Conservation (phyloP, 2,797 vertebrate genomes). For the Sphenopsis melanotis region DNA sequence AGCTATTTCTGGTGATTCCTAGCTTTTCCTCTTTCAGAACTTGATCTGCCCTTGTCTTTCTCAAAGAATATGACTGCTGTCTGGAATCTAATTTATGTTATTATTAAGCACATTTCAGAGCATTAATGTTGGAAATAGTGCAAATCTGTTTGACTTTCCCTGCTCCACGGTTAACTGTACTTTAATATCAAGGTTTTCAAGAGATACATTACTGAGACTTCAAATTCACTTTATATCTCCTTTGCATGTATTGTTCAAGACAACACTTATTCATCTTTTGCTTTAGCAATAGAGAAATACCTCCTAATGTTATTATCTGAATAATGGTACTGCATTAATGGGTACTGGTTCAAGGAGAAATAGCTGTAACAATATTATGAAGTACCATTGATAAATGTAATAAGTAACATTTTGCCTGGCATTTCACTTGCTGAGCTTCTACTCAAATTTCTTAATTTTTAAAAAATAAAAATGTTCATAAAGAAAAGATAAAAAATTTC, state of each 20-base stretch:
- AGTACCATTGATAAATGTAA: neutral
- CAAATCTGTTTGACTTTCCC: neutral
- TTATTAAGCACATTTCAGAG: neutral
- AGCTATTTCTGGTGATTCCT: neutral
- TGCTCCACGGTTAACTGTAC: neutral
- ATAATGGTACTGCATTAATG: neutral
- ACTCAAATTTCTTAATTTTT: neutral
- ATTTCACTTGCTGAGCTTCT: neutral
- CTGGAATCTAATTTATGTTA: neutral
- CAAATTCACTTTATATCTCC: neutral
- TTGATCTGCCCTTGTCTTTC: neutral
- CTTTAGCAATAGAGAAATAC: neutral
- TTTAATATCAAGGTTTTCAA: neutral
- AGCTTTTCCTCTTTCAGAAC: neutral
- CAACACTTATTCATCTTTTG: neutral
- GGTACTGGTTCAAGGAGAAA: neutral
- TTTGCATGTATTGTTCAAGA: neutral
- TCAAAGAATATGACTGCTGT: neutral
- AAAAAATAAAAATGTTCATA: fast-evolving
- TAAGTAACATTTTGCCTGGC: neutral
- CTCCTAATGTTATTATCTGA: neutral
- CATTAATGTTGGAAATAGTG: neutral
- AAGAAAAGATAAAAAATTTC: neutral
- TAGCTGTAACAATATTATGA: neutral
- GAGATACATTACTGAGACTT: neutral